phyloP scores from a whole-genome alignment of 1,140 invertebrate species.

The Eubasilissa regina region DNA sequence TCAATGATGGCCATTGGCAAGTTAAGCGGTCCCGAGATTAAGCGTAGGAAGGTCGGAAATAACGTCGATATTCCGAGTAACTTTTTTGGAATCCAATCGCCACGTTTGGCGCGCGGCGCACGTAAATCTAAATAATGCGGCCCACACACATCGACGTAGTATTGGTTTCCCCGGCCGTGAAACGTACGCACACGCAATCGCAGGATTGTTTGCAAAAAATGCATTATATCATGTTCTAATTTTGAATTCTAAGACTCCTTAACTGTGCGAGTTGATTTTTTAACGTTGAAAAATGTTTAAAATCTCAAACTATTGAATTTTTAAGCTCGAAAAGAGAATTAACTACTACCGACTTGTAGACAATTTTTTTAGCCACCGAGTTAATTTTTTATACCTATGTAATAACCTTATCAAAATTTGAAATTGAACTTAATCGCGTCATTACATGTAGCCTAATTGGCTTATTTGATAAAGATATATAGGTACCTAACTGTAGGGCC shows the following conservation, averaged over 20 bases:
- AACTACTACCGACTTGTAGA: no score
- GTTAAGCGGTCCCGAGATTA: conserved; percentile 33
- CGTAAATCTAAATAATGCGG: neutral
- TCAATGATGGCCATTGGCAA: conserved; percentile 35
- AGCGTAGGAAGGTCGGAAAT: conserved; percentile 26
- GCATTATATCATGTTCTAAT: conserved; percentile 47
- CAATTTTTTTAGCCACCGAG: no score
- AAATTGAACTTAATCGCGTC: no score
- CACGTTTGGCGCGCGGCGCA: conserved; percentile 21
- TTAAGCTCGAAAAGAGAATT: no score
- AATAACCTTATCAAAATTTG: no score
- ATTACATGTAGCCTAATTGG: no score
- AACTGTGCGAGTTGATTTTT: no score
- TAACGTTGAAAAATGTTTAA: no score
- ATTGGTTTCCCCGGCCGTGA: neutral
- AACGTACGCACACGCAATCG: conserved; percentile 12
- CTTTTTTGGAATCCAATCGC: conserved; percentile 31
- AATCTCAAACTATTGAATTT: no score
- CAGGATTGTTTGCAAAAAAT: conserved; percentile 37
- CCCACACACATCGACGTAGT: neutral
- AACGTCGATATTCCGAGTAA: conserved; percentile 23
- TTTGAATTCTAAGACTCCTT: conserved; percentile 24
- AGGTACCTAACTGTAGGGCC: no score
- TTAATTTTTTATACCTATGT: no score
- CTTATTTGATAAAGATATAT: no score